Evolutionary conservation across 1,140 invertebrate genomes (phyloP).

Genomic region (Drosophila mauritiana): DNA sequence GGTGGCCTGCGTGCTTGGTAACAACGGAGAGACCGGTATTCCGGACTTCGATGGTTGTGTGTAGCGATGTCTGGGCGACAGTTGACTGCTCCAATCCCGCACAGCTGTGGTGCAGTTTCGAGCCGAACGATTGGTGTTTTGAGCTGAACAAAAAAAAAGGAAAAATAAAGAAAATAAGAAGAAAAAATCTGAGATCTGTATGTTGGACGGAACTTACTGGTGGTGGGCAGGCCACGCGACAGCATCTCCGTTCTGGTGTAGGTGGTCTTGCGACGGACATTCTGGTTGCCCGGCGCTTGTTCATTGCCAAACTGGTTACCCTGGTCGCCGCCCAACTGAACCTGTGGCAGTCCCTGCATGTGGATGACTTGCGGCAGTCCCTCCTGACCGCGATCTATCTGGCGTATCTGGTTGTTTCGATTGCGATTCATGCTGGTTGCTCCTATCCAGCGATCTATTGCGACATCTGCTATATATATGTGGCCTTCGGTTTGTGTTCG

Average conservation of each 20-base stretch:
- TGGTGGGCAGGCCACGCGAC: conserved; percentile 12
- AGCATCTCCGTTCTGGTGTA: conserved; percentile 44
- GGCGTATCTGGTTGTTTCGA: conserved; percentile 24
- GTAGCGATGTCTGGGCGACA: neutral
- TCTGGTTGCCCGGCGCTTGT: neutral
- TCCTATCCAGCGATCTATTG: neutral
- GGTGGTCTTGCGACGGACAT: conserved; percentile 39
- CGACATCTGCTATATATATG: conserved; percentile 5
- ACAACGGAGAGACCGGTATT: neutral
- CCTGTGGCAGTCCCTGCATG: neutral
- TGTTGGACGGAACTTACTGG: conserved; percentile 4
- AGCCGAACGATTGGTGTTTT: neutral
- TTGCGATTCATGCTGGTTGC: conserved; percentile 50
- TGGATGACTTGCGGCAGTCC: conserved; percentile 37
- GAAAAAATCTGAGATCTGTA: too few species aligned
- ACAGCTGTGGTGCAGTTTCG: conserved; percentile 7
- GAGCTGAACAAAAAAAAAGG: neutral
- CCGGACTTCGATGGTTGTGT: neutral
- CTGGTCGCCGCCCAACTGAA: too few species aligned
- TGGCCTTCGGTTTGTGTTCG: neutral
- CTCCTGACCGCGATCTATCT: conserved; percentile 29
- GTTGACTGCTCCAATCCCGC: neutral
- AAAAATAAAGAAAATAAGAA: too few species aligned
- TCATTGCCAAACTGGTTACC: too few species aligned
- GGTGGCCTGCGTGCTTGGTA: neutral